Evolutionary conservation across 1,140 invertebrate genomes (phyloP), one percentile per base, ranked within the genome.

Genomic region (Drosophila burlai): DNA sequence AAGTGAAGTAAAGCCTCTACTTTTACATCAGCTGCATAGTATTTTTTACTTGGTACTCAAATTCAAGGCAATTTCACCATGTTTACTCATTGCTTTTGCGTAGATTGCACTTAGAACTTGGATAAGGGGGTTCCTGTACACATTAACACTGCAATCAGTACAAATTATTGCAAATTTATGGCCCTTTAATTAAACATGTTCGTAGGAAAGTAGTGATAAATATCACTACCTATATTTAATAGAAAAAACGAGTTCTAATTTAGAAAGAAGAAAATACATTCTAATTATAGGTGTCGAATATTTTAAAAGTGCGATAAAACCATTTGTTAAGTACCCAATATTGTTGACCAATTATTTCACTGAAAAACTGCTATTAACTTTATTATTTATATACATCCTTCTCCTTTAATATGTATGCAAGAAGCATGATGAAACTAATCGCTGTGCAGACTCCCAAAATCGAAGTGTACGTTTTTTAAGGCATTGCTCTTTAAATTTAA

Each of bases 81-180:
- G 34, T 57, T 57, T 40, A 57, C 21, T 57, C 54, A 57, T 40
- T 55, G 24, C 15, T n/a, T 55, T 55, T 9, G 4, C 34, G 15
- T 26, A 57, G 21, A 24, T 55, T 55, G 34, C 54, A 40, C 21
- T 55, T 24, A 0, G 34, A 55, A n/a, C 54, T 38, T 24, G 13
- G 4, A 38, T 34, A 5, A 55, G 34, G 52, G 34, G 31, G 4
- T 21, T 54, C 13, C 34, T 55, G 16, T 3, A 55, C 16, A 16
- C 9, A 55, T 38, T 16, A 24, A 16, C 1, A 31, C 16, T n/a
- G 24, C 26, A 31, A 31, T 11, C 26, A 3, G n/a, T 18, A 2
- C 7, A 54, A 9, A 6, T 15, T 36, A 15, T 18, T 4, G n/a
- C 29, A 54, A 34, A 8, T 54, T 8, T 34, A 34, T 54, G 11